Evolutionary conservation across 2,888 invertebrate genomes (phyloP), one percentile per base, ranked within the genome.

Genomic region (Neria commutata): DNA sequence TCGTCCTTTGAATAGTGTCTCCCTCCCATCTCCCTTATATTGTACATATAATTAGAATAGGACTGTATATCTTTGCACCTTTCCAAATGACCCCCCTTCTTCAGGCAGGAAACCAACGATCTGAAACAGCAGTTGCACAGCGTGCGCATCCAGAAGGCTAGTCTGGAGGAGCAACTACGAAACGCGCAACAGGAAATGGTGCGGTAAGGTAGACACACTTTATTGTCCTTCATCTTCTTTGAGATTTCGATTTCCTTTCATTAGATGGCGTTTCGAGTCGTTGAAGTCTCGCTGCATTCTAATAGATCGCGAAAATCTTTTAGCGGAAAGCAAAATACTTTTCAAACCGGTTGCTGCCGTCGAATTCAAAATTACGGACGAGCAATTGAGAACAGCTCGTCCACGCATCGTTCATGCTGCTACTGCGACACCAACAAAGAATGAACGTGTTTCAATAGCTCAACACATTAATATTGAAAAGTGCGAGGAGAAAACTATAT

Each of bases 211-310:
- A 17, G 1, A n/a, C n/a, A n/a, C n/a, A n/a, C n/a, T n/a, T n/a
- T n/a, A n/a, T n/a, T n/a, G n/a, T n/a, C n/a, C n/a, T n/a, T n/a
- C n/a, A n/a, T n/a, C n/a, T 16, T 42, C 25, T 37, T 46, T 29
- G n/a, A 17, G 14, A 37, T 47, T 23, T 16, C 42, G 3, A 29
- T 56, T 49, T 34, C 34, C n/a, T n/a, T n/a, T n/a, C n/a, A n/a
- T n/a, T 46, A 81, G 81, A 54, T 82, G 81, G 81, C 75, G 81
- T 19, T 82, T 82, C 64, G 81, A 82, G 62, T 74, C 80, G 0
- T 63, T 82, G 2, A 81, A 79, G 60, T 74, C 75, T 1, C 74
- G 81, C 10, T 81, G 81, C 51, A 69, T 80, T 51, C 66, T 81
- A 3, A 72, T 80, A 29, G 75, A 80, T 60, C 74, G 80, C n/a